Evolutionary conservation across 2,888 invertebrate species (phyloP), one percentile per base, ranked within the genome.

Genomic region (Campoplex nolae): DNA sequence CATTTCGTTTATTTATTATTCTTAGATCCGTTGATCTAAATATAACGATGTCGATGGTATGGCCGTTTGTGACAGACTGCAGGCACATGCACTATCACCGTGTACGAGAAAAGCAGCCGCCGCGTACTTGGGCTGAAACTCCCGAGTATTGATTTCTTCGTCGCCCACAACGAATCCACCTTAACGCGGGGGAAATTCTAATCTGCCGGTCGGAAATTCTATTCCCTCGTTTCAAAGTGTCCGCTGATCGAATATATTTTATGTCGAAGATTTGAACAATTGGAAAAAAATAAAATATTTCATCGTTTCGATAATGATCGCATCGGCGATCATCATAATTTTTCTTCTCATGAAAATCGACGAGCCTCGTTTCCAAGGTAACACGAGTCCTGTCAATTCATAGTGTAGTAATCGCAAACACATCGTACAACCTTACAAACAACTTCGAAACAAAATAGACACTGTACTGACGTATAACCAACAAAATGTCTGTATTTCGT

Each of bases 131-230:
- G 70, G 83, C 75, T 85, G 83, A 84, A 84, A 77, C 77, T 79
- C 78, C 74, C 65, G 80, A 70, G 73, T 85, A 89, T 89, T 89
- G 89, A 89, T 89, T 88, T 89, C 75, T 74, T n/a, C 70, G 62
- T 23, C n/a, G 32, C 54, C 35, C 16, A 38, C 73, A 56, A 84
- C 62, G 80, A 77, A 38, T 48, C 28, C 23, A 35, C 62, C 38
- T 65, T 67, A 51, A 58, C 28, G 78, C 58, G 32, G 23, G 32
- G 58, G n/a, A 58, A 79, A 78, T 67, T 51, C 51, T 35, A 54
- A 68, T 32, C 48, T 42, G 28, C 42, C 48, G 23, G 18, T 35
- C 16, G 18, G 32, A 68, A 54, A 58, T 28, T 67, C n/a, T 62
- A 54, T 79, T 74, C 48, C 11, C 2, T 45, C 45, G 38, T 38